These are phyloP conservation scores for Mythimna vitellina DNA, from an alignment of 2,888 invertebrate species.

Conservation along the genomic window DNA sequence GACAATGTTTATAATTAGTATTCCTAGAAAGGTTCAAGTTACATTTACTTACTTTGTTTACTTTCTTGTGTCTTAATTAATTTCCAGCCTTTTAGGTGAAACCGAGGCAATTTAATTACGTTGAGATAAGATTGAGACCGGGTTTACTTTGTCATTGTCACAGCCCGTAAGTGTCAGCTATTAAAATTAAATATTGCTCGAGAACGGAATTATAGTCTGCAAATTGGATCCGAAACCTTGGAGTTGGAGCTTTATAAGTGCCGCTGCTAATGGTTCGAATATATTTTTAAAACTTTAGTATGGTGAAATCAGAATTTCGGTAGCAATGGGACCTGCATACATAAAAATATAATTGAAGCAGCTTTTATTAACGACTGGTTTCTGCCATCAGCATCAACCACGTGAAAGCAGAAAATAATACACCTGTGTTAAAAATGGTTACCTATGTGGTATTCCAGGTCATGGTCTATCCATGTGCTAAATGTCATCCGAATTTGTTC, in stretches of 20 bases:
- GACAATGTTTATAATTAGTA: constrained; percentile 50
- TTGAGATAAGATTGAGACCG: constrained; percentile 43
- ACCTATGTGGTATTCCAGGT: too few species aligned
- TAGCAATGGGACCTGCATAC: not conserved
- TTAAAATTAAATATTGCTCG: constrained; percentile 47
- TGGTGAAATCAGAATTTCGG: not conserved
- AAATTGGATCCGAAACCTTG: constrained; percentile 47
- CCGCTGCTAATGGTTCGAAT: constrained; percentile 20
- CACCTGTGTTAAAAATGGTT: too few species aligned
- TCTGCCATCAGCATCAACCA: too few species aligned
- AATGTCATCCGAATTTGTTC: too few species aligned
- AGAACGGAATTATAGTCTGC: constrained; percentile 27
- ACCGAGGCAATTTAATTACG: constrained; percentile 42
- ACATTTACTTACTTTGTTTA: constrained; percentile 50
- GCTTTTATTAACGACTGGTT: too few species aligned
- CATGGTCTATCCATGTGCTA: too few species aligned
- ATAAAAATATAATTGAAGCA: not conserved
- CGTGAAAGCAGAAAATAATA: too few species aligned
- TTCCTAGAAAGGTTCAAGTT: constrained; percentile 46
- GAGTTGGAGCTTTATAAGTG: constrained; percentile 6
- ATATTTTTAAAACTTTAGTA: constrained; percentile 9
- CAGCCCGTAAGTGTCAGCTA: constrained; percentile 38
- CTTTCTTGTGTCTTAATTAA: constrained; percentile 53
- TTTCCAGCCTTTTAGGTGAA: constrained; percentile 39
- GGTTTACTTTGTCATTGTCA: constrained; percentile 49